A percentile compares a stretch with the other conserved stretches of the same genome.
Evolutionary conservation across 2,113 vertebrate genomes (phyloP).

Genomic region (Triplophysa rosa): DNA sequence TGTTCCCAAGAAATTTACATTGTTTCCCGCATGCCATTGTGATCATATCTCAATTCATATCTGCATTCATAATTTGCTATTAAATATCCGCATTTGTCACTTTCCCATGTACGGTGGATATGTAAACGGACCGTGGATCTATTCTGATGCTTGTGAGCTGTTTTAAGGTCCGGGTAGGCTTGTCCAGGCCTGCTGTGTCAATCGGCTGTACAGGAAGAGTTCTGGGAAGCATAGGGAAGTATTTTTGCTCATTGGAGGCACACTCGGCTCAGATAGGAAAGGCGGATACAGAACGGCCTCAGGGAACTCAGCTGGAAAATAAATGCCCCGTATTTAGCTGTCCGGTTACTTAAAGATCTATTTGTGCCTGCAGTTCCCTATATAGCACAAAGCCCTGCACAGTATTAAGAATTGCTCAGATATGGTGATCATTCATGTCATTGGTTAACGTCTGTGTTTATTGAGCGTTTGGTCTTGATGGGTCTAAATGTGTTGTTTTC

Average conservation of each 20-base stretch:
- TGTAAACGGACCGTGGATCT: conserved; percentile 4
- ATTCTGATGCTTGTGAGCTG: neutral
- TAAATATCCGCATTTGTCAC: neutral
- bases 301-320: neutral
- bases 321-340: conserved; percentile 52
- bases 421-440: neutral
- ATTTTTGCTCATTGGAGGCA: conserved; percentile 63
- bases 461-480: neutral
- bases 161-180: conserved; percentile 52
- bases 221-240: conserved; percentile 66
- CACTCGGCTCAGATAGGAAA: conserved; percentile 21
- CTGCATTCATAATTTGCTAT: no score
- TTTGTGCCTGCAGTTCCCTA: neutral
- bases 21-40: neutral
- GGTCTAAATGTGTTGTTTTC: neutral
- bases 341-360: neutral
- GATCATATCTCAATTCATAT: neutral
- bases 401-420: neutral
- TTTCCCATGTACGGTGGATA: neutral
- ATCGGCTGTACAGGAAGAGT: conserved; percentile 54
- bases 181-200: conserved; percentile 63
- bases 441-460: neutral
- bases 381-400: neutral
- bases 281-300: neutral
- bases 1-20: neutral